Conservation (phyloP, 1,140 invertebrate genomes). For the Aricia agestis region DNA sequence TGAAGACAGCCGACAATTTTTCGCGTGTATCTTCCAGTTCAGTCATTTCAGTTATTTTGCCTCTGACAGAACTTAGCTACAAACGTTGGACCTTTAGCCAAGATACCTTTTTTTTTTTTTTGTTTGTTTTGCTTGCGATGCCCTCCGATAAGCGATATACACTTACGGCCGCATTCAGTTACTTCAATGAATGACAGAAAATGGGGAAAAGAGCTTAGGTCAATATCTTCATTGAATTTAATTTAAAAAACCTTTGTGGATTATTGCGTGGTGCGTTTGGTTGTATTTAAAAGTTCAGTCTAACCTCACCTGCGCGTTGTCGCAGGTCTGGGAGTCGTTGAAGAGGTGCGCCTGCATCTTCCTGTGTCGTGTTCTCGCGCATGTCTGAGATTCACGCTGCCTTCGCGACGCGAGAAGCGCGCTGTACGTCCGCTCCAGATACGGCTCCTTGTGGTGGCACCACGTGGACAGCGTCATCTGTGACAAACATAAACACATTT, state of each 20-base stretch:
- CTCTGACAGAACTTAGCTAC: too few relatives aligned
- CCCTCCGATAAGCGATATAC: too few relatives aligned
- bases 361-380: neutral
- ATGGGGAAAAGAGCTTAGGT: neutral
- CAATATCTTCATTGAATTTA: too few relatives aligned
- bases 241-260: neutral
- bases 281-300: conserved; percentile 26
- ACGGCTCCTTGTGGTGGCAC: conserved; percentile 47
- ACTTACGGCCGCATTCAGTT: too few relatives aligned
- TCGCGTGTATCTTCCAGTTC: too few relatives aligned
- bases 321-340: conserved; percentile 39
- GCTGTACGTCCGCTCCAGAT: conserved; percentile 53
- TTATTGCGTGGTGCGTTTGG: conserved; percentile 6
- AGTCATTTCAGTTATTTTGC: too few relatives aligned
- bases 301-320: conserved; percentile 67
- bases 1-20: too few relatives aligned
- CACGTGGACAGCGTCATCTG: conserved; percentile 58
- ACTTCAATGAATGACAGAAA: neutral
- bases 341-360: conserved; percentile 1
- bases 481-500: conserved; percentile 14
- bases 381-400: conserved; percentile 17
- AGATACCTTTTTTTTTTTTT: too few relatives aligned
- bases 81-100: too few relatives aligned
- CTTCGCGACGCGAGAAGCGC: conserved; percentile 47
- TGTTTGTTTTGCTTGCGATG: too few relatives aligned